Base-by-base conservation (phyloP, 1,140 invertebrate genomes). In the Zaprionus taronus region DNA sequence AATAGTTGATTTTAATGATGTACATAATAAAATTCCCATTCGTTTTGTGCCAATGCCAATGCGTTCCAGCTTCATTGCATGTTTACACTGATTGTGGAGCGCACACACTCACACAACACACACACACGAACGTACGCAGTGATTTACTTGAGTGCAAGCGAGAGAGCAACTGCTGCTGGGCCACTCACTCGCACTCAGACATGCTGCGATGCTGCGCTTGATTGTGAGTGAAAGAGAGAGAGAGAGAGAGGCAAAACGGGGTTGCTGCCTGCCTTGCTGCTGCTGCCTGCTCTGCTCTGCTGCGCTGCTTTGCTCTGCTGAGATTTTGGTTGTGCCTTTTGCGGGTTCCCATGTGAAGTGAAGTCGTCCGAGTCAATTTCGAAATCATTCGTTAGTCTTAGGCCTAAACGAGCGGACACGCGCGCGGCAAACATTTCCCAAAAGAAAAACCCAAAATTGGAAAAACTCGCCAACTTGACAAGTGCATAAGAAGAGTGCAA, bases 21-120 rank as follows among this genome's bases (percentile, higher is more conserved):
- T 92, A 92, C 91, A 92, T 92, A 92, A 92, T 92, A 92, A 92
- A 92, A 92, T 91, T 92, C 91, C 91, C 87, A 92, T 92, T 92
- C 91, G 91, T 92, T 92, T 92, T 91, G 91, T 91, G 75, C 91
- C 91, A 91, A 87, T 91, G 86, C 90, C 90, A 87, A 77, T 90
- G 81, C 75, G 90, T 91, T 91, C 84, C 90, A 73, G 71, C 57
- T 41, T 72, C 71, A 75, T 63, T 67, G 77, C 75, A 60, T 73
- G 74, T 84, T 91, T 77, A 81, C 83, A 91, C 72, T 79, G 83
- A 86, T 85, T 77, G 69, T 78, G 79, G 70, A 86, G 76, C 83
- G 72, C 65, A 51, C 72, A 81, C 56, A 62, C 72, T 53, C 14
- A 41, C 14, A 47, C 38, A n/a, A 44, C 17, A 38, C 41, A 61